These are phyloP conservation scores for Pocillopora verrucosa DNA, from an alignment of 64 coral and sea anemone species.

Conservation along the genomic window DNA sequence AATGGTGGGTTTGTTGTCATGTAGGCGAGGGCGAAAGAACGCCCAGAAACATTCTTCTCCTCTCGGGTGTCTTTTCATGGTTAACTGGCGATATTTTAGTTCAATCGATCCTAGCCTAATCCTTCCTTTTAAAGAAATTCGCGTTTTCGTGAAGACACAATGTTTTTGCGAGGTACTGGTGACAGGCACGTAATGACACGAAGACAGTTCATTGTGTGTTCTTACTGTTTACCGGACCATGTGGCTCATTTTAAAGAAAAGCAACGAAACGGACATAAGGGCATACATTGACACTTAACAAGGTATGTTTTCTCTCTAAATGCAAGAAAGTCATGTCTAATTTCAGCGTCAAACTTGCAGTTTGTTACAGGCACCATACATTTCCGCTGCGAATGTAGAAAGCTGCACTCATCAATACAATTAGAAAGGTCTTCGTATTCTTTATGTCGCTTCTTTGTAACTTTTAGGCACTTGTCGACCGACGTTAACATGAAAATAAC, in stretches of 20 bases:
- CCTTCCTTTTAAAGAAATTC: slow-evolving; percentile 32
- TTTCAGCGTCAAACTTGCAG: neutral
- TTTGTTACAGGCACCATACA: neutral
- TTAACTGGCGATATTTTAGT: slow-evolving; percentile 14
- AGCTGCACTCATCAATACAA: neutral
- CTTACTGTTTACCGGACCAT: neutral
- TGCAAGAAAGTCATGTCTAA: neutral
- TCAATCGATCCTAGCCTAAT: slow-evolving; percentile 1
- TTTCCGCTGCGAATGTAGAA: neutral
- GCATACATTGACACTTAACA: neutral
- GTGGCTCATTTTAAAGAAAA: neutral
- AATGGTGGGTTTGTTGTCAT: slow-evolving; percentile 38
- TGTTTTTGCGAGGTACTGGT: neutral
- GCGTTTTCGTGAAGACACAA: neutral
- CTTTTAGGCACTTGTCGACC: too few species aligned
- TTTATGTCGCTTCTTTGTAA: neutral
- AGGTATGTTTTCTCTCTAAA: neutral
- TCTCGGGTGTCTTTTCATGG: slow-evolving; percentile 6
- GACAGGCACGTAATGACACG: neutral
- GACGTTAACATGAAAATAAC: neutral
- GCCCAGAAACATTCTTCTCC: neutral
- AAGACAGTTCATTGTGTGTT: neutral
- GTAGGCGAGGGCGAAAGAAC: neutral
- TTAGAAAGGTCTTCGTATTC: neutral
- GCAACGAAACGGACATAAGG: neutral